Evolutionary conservation across 2,113 vertebrate genomes (phyloP), one percentile per base, ranked within the genome.

Genomic region (Ornithorhynchus anatinus): DNA sequence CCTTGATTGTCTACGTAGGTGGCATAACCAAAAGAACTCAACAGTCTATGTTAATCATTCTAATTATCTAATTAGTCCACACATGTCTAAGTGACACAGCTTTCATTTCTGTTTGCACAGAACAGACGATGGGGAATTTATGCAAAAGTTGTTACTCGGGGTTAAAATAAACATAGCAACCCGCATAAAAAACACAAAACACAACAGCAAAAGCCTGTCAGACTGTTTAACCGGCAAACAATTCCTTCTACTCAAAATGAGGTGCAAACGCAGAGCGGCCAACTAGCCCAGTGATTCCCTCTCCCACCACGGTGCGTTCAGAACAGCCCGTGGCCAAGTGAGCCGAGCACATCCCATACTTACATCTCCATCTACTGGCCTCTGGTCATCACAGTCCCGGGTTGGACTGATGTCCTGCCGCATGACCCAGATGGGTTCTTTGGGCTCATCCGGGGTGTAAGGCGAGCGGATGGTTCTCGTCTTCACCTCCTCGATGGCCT

Each of bases 391-490:
- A 77, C 84, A 92, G 80, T 98, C 96, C n/a, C 91, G 90, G 19
- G 94, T 96, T 43, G 96, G 97, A 78, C 97, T 98, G 69, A 99
- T 93, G 81, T 99, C 97, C 77, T 98, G 96, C 31, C 97, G 94
- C 97, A 99, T 99, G 31, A 99, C 97, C 97, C 97, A 99, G 53
- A 99, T 95, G 20, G 97, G 97, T 59, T 99, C 97, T 87, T 97
- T 97, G 36, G 97, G 97, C 74, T 99, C 97, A 64, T 99, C 97
- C 1, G 97, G 96, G 4, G 97, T 99, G 73, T 99, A 99, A 31
- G 97, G 97, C 65, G 97, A 99, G 79, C 97, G 96, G 58, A 99
- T 93, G 66, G 97, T 98, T 84, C 96, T 93, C 15, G 96, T 99
- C 92, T 99, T 99, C 87, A 99, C 97, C 88, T 99, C 97, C 82